A percentile compares a stretch with the other conserved stretches of the same genome.
Evolutionary conservation across 2,113 vertebrate genomes (phyloP).

Genomic region (Embiotoca jacksoni): DNA sequence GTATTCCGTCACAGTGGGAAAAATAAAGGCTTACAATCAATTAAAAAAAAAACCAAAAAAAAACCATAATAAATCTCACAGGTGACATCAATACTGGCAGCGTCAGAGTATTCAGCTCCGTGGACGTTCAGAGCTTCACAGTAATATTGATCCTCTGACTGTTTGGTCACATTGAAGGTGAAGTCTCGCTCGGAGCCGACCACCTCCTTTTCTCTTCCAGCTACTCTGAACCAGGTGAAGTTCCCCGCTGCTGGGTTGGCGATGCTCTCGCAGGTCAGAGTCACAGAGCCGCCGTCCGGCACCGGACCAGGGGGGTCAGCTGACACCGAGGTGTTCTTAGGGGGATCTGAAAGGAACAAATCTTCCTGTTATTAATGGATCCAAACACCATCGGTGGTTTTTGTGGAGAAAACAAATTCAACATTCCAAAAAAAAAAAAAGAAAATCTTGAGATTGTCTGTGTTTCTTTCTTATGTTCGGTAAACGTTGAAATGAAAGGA

Average conservation of each 20-base stretch:
- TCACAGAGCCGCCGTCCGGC: conserved; percentile 65
- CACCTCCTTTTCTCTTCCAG: conserved; percentile 36
- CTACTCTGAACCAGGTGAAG: conserved; percentile 78
- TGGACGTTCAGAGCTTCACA: conserved; percentile 72
- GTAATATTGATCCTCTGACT: conserved; percentile 63
- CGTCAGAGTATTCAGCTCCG: conserved; percentile 49
- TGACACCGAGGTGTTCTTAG: conserved; percentile 70
- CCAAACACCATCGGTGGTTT: neutral
- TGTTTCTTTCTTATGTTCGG: too few relatives aligned
- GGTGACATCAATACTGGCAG: conserved; percentile 47
- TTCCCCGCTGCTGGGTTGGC: conserved; percentile 71
- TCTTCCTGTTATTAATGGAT: neutral
- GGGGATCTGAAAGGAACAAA: conserved; percentile 64
- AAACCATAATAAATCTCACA: conserved; percentile 66
- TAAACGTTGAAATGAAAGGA: too few relatives aligned
- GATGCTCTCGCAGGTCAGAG: conserved; percentile 72
- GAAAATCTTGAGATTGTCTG: too few relatives aligned
- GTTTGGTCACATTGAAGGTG: conserved; percentile 69
- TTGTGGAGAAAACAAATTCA: neutral
- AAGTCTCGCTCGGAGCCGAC: conserved; percentile 52
- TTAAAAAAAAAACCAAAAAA: neutral
- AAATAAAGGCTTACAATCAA: neutral
- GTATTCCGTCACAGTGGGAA: neutral
- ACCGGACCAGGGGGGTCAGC: conserved; percentile 59
- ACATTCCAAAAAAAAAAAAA: neutral